phyloP scores from a whole-genome alignment of 2,113 vertebrate species.

The Dipodomys merriami region DNA sequence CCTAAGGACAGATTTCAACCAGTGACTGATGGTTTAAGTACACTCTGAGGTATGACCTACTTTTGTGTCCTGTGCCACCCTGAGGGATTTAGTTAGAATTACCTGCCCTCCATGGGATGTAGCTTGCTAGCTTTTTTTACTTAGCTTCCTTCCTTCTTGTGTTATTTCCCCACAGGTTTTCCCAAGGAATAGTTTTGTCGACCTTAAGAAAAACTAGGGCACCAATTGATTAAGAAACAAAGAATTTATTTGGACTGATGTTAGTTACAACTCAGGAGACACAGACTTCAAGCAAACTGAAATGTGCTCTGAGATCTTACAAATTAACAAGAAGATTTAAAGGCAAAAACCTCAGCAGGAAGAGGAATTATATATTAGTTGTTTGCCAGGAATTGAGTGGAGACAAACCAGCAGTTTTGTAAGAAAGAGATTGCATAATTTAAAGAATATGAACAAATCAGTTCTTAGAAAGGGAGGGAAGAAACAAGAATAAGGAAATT shows the following conservation, averaged over 20 bases:
- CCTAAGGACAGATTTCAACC: not conserved
- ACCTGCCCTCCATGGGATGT: not conserved
- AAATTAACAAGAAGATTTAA: not conserved
- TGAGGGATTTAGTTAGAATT: not conserved
- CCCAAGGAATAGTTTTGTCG: conserved; percentile 3
- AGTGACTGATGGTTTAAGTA: not conserved
- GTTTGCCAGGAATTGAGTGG: not conserved
- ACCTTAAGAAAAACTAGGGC: not conserved
- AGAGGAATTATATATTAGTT: not conserved
- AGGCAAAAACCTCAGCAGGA: not conserved
- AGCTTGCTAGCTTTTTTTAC: not conserved
- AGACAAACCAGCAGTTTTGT: not conserved
- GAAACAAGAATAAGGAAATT: too few relatives aligned
- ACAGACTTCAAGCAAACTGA: not conserved
- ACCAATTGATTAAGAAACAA: not conserved
- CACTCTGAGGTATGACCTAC: not conserved
- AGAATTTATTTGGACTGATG: not conserved
- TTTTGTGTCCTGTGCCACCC: not conserved
- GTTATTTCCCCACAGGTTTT: not conserved
- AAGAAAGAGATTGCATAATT: not conserved
- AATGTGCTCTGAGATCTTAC: not conserved
- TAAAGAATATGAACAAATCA: not conserved
- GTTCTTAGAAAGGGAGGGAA: not conserved
- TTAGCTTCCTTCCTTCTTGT: not conserved
- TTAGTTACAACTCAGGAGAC: not conserved